Conservation (phyloP, 2,113 vertebrate species). For the Pygoscelis antarcticus region DNA sequence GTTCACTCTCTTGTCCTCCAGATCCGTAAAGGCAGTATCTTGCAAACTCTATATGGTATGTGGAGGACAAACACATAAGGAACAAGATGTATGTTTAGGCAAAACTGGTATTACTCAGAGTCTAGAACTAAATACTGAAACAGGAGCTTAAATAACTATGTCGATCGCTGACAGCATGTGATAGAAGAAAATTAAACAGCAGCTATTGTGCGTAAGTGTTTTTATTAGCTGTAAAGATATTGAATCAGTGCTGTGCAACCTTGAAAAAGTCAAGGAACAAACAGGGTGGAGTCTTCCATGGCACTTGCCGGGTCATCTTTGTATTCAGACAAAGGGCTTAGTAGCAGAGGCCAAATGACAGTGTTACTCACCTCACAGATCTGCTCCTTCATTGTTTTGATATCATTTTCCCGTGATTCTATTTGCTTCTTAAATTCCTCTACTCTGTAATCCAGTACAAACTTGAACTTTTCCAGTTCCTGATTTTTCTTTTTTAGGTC, state of each 20-base stretch:
- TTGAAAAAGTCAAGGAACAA: neutral
- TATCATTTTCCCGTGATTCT: conserved; percentile 83
- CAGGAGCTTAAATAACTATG: neutral
- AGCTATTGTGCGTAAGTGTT: neutral
- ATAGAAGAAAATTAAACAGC: neutral
- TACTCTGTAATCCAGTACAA: conserved; percentile 84
- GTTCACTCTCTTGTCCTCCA: neutral
- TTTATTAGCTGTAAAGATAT: neutral
- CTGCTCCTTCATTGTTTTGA: conserved; percentile 81
- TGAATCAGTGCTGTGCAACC: neutral
- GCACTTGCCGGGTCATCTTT: neutral
- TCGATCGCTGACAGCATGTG: neutral
- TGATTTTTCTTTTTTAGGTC: conserved; percentile 87
- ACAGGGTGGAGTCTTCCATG: neutral
- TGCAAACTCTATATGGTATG: neutral
- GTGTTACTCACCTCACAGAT: conserved; percentile 79
- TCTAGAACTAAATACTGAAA: neutral
- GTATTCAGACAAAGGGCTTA: neutral
- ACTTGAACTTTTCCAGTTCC: conserved; percentile 87
- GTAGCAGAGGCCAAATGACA: neutral
- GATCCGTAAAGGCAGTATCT: neutral
- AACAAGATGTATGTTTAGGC: neutral
- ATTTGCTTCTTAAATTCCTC: conserved; percentile 85
- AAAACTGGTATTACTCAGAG: neutral
- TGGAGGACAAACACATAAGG: neutral